These are phyloP conservation scores for Napeogenes sylphis DNA, from an alignment of 2,888 invertebrate species.

Conservation along the genomic window DNA sequence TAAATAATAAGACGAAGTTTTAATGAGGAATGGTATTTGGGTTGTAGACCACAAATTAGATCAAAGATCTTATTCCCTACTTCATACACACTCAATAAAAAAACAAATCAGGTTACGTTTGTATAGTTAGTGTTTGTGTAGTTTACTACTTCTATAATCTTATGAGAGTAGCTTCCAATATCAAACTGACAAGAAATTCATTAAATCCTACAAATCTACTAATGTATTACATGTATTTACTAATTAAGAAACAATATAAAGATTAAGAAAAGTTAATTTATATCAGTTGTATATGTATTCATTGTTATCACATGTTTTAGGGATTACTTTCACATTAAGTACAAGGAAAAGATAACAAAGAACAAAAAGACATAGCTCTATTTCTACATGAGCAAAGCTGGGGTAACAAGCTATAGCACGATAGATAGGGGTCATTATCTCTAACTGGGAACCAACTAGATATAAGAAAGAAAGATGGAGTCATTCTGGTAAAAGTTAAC, in stretches of 20 bases:
- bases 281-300: no score
- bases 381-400: slow-evolving; percentile 3
- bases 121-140: no score
- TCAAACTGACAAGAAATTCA: no score
- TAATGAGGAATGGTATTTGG: slow-evolving; percentile 17
- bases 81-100: background rate
- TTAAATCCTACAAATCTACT: no score
- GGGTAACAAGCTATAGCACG: slow-evolving; percentile 1
- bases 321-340: background rate
- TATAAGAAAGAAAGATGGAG: slow-evolving; percentile 49
- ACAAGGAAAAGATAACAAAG: background rate
- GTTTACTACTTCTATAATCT: no score
- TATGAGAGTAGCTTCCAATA: no score
- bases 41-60: slow-evolving; percentile 8
- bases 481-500: slow-evolving; percentile 32
- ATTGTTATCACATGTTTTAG: no score
- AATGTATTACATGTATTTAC: no score
- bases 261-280: no score
- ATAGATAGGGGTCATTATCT: slow-evolving; percentile 33
- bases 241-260: no score
- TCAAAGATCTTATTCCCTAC: slow-evolving; percentile 1
- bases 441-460: slow-evolving; percentile 44
- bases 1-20: slow-evolving; percentile 25
- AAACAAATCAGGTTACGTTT: background rate
- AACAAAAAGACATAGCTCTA: background rate